phyloP scores from a whole-genome alignment of 2,797 vertebrate genomes.

The Leuciscus waleckii region DNA sequence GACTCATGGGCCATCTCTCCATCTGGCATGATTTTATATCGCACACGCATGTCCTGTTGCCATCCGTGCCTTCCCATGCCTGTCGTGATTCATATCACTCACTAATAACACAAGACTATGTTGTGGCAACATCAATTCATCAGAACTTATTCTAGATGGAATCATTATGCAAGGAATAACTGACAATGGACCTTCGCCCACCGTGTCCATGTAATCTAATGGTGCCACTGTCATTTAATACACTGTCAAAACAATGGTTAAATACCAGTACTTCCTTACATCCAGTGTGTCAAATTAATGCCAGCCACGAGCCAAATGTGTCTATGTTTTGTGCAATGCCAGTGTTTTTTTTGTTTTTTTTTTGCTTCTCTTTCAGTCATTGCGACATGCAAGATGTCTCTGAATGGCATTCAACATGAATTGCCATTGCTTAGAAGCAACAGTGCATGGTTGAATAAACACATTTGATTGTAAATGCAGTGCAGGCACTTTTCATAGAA shows the following conservation, averaged over 20 bases:
- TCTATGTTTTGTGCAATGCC: neutral
- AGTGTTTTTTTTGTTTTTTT: neutral
- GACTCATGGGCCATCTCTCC: constrained; percentile 58
- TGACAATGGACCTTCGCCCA: constrained; percentile 4
- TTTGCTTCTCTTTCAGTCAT: neutral
- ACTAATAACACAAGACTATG: constrained; percentile 23
- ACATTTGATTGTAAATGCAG: constrained; percentile 3
- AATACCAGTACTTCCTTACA: neutral
- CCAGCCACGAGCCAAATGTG: neutral
- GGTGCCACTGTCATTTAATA: neutral
- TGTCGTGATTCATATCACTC: constrained; percentile 30
- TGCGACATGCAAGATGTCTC: neutral
- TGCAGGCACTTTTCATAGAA: neutral
- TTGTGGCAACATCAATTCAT: constrained; percentile 39
- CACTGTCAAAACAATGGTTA: neutral
- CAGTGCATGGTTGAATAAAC: constrained; percentile 16
- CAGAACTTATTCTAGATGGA: constrained; percentile 33
- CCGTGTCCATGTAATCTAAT: neutral
- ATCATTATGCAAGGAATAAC: constrained; percentile 18
- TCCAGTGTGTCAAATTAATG: neutral
- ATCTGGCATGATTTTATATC: constrained; percentile 59
- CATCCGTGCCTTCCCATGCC: constrained; percentile 4
- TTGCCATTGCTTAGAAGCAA: constrained; percentile 17
- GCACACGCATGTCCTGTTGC: neutral
- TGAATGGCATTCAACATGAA: neutral